phyloP scores from a whole-genome alignment of 2,888 invertebrate species.

The Drosophila rellima region DNA sequence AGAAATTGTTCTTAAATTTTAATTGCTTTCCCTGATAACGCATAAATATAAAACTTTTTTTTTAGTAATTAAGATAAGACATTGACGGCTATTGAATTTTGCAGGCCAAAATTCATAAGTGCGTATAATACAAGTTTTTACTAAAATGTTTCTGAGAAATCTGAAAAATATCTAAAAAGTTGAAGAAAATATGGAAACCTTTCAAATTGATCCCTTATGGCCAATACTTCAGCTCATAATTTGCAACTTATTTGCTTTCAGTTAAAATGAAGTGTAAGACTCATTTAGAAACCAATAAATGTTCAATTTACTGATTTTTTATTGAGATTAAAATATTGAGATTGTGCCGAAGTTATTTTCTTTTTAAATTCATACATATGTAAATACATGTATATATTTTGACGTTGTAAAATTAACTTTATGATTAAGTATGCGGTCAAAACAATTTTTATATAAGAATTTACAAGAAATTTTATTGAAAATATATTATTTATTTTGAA shows the following conservation, averaged over 20 bases:
- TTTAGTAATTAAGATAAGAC: slow-evolving; percentile 6
- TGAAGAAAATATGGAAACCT: not conserved
- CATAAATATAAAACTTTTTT: not conserved
- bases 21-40: not conserved
- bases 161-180: not conserved
- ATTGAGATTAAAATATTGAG: slow-evolving; percentile 3
- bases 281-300: slow-evolving; percentile 13
- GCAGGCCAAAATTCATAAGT: not conserved
- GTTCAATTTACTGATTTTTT: slow-evolving; percentile 6
- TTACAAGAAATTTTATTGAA: slow-evolving; percentile 9
- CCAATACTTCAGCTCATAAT: not conserved
- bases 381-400: not conserved
- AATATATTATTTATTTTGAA: slow-evolving; percentile 1
- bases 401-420: not conserved
- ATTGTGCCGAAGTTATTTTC: slow-evolving; percentile 4
- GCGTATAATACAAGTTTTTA: not conserved
- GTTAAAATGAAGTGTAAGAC: not conserved
- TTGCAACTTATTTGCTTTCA: not conserved
- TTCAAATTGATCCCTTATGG: not conserved
- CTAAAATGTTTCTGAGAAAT: not conserved
- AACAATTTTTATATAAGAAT: not conserved
- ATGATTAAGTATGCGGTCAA: slow-evolving; percentile 21
- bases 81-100: not conserved
- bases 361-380: not conserved
- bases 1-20: not conserved